Percentiles rank a stretch among this genome's conserved stretches.
These are phyloP conservation scores for Platorchestia sp. DNA, from an alignment of 1,140 invertebrate species.

Conservation along the genomic window DNA sequence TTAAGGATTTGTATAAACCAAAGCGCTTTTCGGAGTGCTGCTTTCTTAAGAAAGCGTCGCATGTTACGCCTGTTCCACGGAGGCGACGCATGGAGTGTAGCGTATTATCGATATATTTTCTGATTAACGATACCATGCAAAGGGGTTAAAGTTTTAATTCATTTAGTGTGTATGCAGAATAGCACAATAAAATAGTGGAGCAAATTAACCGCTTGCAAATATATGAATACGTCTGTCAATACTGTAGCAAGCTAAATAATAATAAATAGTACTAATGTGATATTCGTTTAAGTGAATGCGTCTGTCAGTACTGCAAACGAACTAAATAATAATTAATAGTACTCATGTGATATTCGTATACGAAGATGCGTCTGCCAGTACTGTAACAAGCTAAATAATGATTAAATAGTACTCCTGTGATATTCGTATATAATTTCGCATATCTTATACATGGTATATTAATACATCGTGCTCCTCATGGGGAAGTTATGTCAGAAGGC, in stretches of 20 bases:
- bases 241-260: too few relatives aligned
- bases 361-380: neutral
- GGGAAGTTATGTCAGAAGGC: neutral
- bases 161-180: neutral
- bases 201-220: neutral
- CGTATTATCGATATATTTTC: neutral
- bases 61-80: neutral
- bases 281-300: neutral
- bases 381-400: too few relatives aligned
- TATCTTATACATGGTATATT: neutral
- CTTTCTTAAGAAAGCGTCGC: neutral
- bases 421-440: too few relatives aligned
- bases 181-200: neutral
- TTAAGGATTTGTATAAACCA: neutral
- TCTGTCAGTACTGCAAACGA: neutral
- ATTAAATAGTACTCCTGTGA: too few relatives aligned
- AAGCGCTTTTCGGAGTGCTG: neutral
- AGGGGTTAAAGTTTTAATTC: neutral
- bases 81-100: neutral
- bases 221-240: neutral
- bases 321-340: too few relatives aligned
- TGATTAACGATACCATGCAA: neutral
- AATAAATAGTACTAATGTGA: too few relatives aligned
- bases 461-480: neutral
- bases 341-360: too few relatives aligned